These are phyloP conservation scores for Telmatherina bonti DNA, from an alignment of 2,797 vertebrate species.

Conservation along the genomic window DNA sequence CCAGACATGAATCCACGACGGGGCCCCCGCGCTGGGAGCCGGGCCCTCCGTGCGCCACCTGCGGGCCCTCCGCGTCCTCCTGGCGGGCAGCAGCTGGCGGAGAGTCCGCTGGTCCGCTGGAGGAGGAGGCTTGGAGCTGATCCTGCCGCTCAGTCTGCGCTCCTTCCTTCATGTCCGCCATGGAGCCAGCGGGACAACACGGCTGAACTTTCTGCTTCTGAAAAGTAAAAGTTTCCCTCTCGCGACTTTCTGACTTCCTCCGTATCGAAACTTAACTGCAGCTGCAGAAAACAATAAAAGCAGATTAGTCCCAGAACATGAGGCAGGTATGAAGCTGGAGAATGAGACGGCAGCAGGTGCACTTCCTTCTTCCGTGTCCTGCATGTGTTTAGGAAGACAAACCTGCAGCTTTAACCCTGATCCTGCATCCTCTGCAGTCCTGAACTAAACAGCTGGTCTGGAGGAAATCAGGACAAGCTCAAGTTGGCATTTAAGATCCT, in stretches of 20 bases:
- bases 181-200: neutral
- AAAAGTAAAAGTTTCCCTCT: neutral
- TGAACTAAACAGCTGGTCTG: too few species aligned
- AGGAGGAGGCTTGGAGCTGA: neutral
- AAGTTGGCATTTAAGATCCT: too few species aligned
- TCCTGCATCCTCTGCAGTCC: too few species aligned
- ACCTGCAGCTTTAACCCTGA: neutral
- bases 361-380: conserved; percentile 18
- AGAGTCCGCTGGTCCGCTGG: neutral
- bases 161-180: conserved; percentile 3
- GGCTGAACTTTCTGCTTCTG: neutral
- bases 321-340: neutral
- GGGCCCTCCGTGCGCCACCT: neutral
- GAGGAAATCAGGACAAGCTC: too few species aligned
- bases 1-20: neutral
- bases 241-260: neutral
- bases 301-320: neutral
- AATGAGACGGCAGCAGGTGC: neutral
- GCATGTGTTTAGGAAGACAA: neutral
- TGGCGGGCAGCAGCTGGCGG: neutral
- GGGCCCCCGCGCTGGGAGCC: neutral
- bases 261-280: neutral
- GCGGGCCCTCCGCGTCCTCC: neutral
- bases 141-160: neutral
- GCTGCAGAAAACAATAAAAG: neutral